Evolutionary conservation across 1,140 invertebrate species (phyloP).

Genomic region (Sitobion miscanthi): DNA sequence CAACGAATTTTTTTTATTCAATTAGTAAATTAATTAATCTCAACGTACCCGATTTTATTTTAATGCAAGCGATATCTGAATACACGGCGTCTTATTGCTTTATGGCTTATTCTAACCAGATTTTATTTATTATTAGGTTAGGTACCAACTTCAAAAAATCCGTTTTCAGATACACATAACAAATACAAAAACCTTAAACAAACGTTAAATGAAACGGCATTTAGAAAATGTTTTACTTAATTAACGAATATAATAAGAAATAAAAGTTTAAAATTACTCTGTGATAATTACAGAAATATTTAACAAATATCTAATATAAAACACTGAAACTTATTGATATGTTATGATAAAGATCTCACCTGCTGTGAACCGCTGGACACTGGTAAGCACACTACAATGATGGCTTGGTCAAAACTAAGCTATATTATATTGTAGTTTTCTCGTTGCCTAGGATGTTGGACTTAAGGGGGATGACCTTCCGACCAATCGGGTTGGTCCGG

Average conservation of each 20-base stretch:
- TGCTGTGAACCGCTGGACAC: slow-evolving; percentile 34
- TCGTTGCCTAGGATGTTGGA: not conserved
- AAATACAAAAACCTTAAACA: not conserved
- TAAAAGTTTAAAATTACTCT: not conserved
- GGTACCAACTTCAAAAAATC: not conserved
- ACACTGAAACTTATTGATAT: not conserved
- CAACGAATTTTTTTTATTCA: not conserved
- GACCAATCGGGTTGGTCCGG: slow-evolving; percentile 53
- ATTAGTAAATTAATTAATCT: not conserved
- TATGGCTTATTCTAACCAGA: not conserved
- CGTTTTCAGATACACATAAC: not conserved
- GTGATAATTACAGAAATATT: not conserved
- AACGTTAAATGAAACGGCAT: not conserved
- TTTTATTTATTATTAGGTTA: not conserved
- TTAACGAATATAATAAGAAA: not conserved
- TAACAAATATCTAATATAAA: not conserved
- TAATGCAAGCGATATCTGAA: not conserved
- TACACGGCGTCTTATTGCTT: not conserved
- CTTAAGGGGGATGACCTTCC: slow-evolving; percentile 41
- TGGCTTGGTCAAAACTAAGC: not conserved
- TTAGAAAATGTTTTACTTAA: not conserved
- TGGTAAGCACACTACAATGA: slow-evolving; percentile 15
- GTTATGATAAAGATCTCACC: slow-evolving; percentile 22
- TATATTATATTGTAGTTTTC: slow-evolving; percentile 43
- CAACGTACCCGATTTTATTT: not conserved